Evolutionary conservation across 1,140 invertebrate species (phyloP).

Genomic region (Cydia strobilella): DNA sequence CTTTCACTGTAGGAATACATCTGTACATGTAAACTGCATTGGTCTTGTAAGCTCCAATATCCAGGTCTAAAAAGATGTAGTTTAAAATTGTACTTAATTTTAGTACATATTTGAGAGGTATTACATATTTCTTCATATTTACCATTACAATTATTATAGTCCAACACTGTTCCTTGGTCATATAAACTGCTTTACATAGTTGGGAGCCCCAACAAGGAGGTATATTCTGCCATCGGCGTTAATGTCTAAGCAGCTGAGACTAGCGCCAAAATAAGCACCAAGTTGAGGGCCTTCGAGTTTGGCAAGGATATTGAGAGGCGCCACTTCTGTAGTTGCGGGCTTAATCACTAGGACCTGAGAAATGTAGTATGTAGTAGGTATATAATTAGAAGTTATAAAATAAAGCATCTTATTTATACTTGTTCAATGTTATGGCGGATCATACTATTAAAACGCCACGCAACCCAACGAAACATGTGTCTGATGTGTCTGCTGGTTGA

Average conservation of each 20-base stretch:
- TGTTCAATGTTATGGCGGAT: no score
- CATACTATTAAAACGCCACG: no score
- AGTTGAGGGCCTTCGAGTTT: slow-evolving; percentile 81
- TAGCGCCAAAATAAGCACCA: slow-evolving; percentile 89
- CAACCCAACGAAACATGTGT: no score
- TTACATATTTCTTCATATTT: slow-evolving; percentile 30
- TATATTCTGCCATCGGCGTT: slow-evolving; percentile 87
- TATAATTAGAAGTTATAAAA: no score
- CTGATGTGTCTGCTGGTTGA: no score
- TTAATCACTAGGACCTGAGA: neutral
- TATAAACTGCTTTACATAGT: slow-evolving; percentile 77
- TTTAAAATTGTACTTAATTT: no score
- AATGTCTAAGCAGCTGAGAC: slow-evolving; percentile 85
- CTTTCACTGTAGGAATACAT: slow-evolving; percentile 81
- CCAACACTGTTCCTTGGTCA: slow-evolving; percentile 83
- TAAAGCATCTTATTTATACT: no score
- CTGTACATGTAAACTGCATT: slow-evolving; percentile 80
- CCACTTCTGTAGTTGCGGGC: neutral
- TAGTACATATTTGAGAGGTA: neutral
- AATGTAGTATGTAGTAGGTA: neutral
- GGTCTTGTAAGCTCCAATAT: slow-evolving; percentile 82
- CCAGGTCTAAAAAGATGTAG: slow-evolving; percentile 79
- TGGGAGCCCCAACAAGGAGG: slow-evolving; percentile 89
- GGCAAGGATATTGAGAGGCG: slow-evolving; percentile 51
- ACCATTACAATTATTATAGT: slow-evolving; percentile 84